Percentiles rank a stretch among this genome's conserved stretches.
Evolutionary conservation across 2,797 vertebrate species (phyloP).

Genomic region (Sylvilagus floridanus): DNA sequence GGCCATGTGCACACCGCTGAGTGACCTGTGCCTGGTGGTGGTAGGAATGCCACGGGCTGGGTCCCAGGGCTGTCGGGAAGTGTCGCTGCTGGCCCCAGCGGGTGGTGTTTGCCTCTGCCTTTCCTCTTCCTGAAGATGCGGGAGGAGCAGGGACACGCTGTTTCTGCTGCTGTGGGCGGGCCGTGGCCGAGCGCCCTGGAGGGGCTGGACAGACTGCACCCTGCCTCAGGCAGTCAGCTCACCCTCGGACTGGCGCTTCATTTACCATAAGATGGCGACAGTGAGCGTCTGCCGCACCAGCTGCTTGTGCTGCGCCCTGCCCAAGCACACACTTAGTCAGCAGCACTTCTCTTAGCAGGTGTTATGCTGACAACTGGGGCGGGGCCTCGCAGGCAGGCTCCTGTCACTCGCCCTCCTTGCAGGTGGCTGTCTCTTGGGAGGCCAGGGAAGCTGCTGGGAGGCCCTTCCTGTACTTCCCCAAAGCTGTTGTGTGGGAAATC

Average conservation of each 20-base stretch:
- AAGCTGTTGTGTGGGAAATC: not conserved
- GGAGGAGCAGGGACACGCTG: not conserved
- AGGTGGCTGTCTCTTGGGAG: not conserved
- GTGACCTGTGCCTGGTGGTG: not conserved
- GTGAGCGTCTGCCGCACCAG: not conserved
- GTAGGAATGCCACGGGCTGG: not conserved
- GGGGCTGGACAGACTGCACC: accelerated
- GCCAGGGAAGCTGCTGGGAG: not conserved
- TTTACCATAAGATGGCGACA: not conserved
- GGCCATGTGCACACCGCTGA: not conserved
- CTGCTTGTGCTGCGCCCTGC: not conserved
- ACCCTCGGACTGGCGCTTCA: not conserved
- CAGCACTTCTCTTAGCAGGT: not conserved
- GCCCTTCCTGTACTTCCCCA: not conserved
- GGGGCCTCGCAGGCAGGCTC: not conserved
- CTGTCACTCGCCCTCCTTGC: not conserved
- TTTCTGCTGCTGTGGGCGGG: not conserved
- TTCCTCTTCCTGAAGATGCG: not conserved
- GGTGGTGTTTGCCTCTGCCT: not conserved
- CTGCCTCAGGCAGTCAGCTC: not conserved
- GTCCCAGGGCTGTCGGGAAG: not conserved
- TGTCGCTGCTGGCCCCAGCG: not conserved
- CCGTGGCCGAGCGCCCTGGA: not conserved
- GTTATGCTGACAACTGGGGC: not conserved
- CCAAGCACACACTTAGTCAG: not conserved